A percentile compares a stretch with the other conserved stretches of the same genome.
phyloP scores from a whole-genome alignment of 2,888 invertebrate genomes.

The Prosopocoilus inquinatus region DNA sequence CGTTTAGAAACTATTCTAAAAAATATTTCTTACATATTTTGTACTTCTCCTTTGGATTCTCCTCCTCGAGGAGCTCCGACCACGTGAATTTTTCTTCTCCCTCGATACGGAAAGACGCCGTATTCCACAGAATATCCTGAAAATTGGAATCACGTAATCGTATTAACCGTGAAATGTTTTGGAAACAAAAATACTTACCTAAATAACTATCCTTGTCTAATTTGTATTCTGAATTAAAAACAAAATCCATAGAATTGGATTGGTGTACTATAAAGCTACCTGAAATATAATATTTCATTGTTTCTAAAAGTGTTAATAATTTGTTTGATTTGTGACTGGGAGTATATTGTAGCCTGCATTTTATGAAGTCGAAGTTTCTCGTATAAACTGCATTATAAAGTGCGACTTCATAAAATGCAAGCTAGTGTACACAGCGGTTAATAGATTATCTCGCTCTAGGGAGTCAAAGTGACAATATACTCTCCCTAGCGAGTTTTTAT shows the following conservation, averaged over 20 bases:
- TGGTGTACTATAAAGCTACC: constrained; percentile 13
- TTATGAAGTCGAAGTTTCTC: too few species aligned
- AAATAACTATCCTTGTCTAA: constrained; percentile 14
- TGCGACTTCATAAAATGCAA: too few species aligned
- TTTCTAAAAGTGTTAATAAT: too few species aligned
- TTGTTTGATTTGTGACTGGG: too few species aligned
- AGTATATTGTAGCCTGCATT: too few species aligned
- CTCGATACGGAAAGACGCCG: constrained; percentile 15
- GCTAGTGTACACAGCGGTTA: too few species aligned
- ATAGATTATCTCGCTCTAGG: too few species aligned
- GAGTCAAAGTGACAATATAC: too few species aligned
- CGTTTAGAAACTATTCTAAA: not conserved
- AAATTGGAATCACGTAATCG: not conserved
- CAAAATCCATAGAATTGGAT: not conserved
- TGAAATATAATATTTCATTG: not conserved
- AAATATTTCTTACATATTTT: too few species aligned
- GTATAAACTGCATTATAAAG: too few species aligned
- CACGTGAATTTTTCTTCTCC: constrained; percentile 10
- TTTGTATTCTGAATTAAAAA: constrained; percentile 11
- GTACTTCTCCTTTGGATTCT: constrained; percentile 19
- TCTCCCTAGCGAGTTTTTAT: too few species aligned
- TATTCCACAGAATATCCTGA: constrained; percentile 24
- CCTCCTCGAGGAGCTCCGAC: constrained; percentile 23
- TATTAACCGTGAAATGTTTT: too few species aligned
- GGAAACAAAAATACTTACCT: constrained; percentile 4